Conservation (phyloP, 92 coral and sea anemone genomes). For the Nematostella vectensis region DNA sequence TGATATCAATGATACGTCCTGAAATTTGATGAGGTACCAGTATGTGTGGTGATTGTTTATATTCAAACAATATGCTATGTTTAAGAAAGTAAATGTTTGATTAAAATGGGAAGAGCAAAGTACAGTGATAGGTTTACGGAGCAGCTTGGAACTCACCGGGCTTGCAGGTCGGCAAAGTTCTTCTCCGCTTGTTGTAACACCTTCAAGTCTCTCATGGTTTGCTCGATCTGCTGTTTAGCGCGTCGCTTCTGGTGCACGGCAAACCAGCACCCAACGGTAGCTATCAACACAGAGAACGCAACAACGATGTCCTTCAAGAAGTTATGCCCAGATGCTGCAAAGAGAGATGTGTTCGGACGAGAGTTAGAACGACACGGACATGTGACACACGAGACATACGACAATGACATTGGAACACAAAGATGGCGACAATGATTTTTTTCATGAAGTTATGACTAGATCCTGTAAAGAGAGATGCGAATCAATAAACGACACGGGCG, state of each 20-base stretch:
- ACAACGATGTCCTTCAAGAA: conserved; percentile 85
- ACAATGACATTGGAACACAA: background rate
- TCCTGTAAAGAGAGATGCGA: no score
- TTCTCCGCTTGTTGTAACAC: conserved; percentile 86
- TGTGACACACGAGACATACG: background rate
- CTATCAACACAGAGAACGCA: conserved; percentile 84
- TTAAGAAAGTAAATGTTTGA: no score
- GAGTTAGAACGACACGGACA: background rate
- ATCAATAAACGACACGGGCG: no score
- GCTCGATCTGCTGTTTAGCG: conserved; percentile 89
- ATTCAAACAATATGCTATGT: no score
- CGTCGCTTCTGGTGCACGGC: conserved; percentile 86
- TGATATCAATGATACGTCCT: no score
- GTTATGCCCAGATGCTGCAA: conserved; percentile 71
- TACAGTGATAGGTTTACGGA: no score
- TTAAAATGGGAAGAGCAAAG: no score
- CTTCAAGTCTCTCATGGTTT: conserved; percentile 80
- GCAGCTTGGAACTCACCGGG: conserved; percentile 51
- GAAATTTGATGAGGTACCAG: no score
- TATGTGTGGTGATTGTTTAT: no score
- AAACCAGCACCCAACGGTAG: conserved; percentile 87
- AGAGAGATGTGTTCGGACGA: no score
- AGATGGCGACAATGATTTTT: background rate
- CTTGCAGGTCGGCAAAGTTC: conserved; percentile 71
- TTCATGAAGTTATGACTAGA: no score